Base-by-base conservation (phyloP, 2,797 vertebrate genomes). In the Anomalospiza imberbis region DNA sequence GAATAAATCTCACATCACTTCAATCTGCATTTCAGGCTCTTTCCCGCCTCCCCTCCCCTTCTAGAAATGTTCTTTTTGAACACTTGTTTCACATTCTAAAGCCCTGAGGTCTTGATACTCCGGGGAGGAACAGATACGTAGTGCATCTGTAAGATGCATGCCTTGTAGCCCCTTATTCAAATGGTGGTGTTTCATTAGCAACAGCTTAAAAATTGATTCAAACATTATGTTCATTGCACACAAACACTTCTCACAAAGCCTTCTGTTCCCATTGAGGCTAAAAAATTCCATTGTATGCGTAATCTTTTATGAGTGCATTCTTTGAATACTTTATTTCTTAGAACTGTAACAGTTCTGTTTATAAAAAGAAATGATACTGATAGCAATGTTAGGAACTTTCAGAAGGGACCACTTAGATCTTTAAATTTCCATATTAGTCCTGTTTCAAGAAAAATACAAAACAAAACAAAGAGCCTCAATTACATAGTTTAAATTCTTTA, bases 351-450 rank as follows among this genome's bases (percentile, higher is more conserved):
- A 96, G 95, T 97, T 97, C 97, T 97, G 94, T 96, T 98, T 98
- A 97, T 97, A 95, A 98, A 97, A 98, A 97, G 95, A 95, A 98
- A 97, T 97, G 91, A 97, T 97, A 97, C 92, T 96, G 97, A 96
- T 94, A 98, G 97, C 95, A 98, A 98, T 98, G 97, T 97, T 96
- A 98, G 97, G 97, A 97, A 98, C 98, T 98, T 98, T 98, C 97
- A 96, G 97, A 97, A 95, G 86, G 96, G 96, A 97, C 97, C 96
- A 97, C 94, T 95, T 94, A 94, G 93, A 98, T 97, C 95, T 97
- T 96, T 95, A 92, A 93, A 98, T 98, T 97, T 98, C 98, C 98
- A 98, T 98, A 98, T 98, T 98, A 97, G 98, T 98, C 97, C 96
- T 62, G 93, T 96, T 98, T 96, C 70, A 89, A 95, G 96, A 97